Evolutionary conservation across 2,888 invertebrate genomes (phyloP).

Genomic region (Drosophila multiciliata): DNA sequence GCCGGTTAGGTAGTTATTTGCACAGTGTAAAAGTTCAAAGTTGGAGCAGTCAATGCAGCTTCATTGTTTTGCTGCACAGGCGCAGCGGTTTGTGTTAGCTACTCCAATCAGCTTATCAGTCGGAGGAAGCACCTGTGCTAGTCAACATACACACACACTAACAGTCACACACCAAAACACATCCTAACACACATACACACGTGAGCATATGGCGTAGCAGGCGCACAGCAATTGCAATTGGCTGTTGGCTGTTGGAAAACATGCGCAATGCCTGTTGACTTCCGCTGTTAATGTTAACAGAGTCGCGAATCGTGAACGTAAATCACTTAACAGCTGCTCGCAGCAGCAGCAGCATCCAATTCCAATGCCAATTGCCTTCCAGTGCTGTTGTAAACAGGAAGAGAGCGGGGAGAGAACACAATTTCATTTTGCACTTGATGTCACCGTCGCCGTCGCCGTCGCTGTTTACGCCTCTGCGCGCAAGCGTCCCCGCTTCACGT

Average conservation of each 20-base stretch:
- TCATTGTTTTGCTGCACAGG: conserved; percentile 29
- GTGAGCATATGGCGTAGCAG: conserved; percentile 15
- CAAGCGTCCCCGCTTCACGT: conserved; percentile 38
- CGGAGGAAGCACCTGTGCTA: conserved; percentile 30
- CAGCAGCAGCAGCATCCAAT: conserved; percentile 13
- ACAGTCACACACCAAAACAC: not conserved
- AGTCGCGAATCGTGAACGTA: conserved; percentile 1
- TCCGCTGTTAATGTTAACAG: conserved; percentile 30
- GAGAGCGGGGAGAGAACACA: not conserved
- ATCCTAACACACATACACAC: not conserved
- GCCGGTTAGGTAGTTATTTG: not conserved
- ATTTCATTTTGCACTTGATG: conserved; percentile 43
- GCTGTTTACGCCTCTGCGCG: conserved; percentile 47
- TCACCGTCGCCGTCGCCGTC: conserved; percentile 6
- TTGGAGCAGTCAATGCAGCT: conserved; percentile 19
- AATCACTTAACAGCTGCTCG: conserved; percentile 18
- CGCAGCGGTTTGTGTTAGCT: conserved; percentile 28
- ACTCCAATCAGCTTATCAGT: conserved; percentile 61
- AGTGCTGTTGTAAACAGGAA: conserved; percentile 2
- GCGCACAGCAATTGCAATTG: conserved; percentile 28
- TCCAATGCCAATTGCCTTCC: not conserved
- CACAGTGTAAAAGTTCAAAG: conserved; percentile 6
- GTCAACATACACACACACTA: conserved; percentile 1
- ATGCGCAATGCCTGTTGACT: conserved; percentile 46
- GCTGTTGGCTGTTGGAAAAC: conserved; percentile 12